phyloP scores from a whole-genome alignment of 30 jellyfish, hydroid and myxozoan genomes.

The Aurelia aurita region DNA sequence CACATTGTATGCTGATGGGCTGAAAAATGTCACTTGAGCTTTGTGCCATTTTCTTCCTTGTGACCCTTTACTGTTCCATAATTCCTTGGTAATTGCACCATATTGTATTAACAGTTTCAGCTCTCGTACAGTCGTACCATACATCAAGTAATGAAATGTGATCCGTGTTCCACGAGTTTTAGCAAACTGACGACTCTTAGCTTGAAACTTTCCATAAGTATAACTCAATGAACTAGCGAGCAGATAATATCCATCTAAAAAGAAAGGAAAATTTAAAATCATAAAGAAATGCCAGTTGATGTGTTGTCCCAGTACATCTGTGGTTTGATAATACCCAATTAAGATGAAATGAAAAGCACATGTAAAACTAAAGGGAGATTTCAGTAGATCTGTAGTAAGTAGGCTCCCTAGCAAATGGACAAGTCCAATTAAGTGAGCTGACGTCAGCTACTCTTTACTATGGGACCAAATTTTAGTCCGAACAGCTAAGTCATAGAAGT shows the following conservation, averaged over 20 bases:
- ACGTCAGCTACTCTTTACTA: no score
- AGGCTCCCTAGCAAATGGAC: no score
- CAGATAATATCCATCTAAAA: conserved; percentile 11
- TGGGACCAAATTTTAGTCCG: no score
- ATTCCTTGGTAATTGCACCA: conserved; percentile 6
- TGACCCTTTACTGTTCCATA: conserved; percentile 1
- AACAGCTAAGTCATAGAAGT: no score
- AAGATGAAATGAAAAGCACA: no score
- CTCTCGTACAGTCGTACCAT: conserved; percentile 12
- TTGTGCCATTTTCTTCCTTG: conserved; percentile 25
- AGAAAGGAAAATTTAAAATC: background rate
- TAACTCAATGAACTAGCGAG: background rate
- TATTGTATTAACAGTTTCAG: background rate
- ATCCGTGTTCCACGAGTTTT: conserved; percentile 30
- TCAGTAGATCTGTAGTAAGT: no score
- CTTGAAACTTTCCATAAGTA: background rate
- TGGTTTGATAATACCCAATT: no score
- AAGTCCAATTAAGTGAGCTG: no score
- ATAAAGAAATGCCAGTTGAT: background rate
- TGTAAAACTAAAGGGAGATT: no score
- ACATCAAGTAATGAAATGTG: conserved; percentile 19
- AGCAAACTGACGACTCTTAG: conserved; percentile 25
- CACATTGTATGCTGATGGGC: conserved; percentile 18
- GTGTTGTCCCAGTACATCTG: background rate
- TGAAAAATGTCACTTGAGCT: background rate